Conservation (phyloP, 2,113 vertebrate genomes). For the Cathartes aura region DNA sequence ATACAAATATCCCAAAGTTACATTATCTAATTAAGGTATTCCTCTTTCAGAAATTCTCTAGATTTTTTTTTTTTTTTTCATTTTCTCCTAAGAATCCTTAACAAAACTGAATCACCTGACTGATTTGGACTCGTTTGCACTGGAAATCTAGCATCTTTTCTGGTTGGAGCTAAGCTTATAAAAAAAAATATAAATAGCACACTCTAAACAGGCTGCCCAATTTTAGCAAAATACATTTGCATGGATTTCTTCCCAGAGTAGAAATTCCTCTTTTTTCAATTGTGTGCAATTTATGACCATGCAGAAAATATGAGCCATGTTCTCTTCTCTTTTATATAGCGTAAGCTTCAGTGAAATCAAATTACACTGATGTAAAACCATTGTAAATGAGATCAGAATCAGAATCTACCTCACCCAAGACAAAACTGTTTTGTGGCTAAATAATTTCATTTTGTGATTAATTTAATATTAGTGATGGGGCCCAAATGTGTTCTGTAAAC, state of each 20-base stretch:
- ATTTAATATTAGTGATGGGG: slow-evolving; percentile 33
- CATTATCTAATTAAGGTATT: background rate
- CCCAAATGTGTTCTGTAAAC: slow-evolving; percentile 25
- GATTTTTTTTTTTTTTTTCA: background rate
- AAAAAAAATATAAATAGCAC: background rate
- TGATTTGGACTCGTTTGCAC: background rate
- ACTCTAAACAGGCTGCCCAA: background rate
- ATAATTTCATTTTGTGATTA: slow-evolving; percentile 63
- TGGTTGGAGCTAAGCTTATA: background rate
- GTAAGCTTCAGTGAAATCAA: slow-evolving; percentile 40
- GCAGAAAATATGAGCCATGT: slow-evolving; percentile 43
- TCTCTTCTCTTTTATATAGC: slow-evolving; percentile 1
- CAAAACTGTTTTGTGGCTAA: slow-evolving; percentile 33
- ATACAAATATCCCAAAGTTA: background rate
- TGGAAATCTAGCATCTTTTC: background rate
- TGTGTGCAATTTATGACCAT: slow-evolving; percentile 37
- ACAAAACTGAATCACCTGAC: background rate
- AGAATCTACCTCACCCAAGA: slow-evolving; percentile 41
- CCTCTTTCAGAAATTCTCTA: background rate
- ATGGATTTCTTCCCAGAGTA: slow-evolving; percentile 48
- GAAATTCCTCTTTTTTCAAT: slow-evolving; percentile 42
- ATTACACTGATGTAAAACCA: slow-evolving; percentile 59
- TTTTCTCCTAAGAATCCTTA: background rate
- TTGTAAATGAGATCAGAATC: slow-evolving; percentile 59
- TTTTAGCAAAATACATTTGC: slow-evolving; percentile 42